Evolutionary conservation across 2,888 invertebrate species (phyloP).

Genomic region (Monoplex corrugatus): DNA sequence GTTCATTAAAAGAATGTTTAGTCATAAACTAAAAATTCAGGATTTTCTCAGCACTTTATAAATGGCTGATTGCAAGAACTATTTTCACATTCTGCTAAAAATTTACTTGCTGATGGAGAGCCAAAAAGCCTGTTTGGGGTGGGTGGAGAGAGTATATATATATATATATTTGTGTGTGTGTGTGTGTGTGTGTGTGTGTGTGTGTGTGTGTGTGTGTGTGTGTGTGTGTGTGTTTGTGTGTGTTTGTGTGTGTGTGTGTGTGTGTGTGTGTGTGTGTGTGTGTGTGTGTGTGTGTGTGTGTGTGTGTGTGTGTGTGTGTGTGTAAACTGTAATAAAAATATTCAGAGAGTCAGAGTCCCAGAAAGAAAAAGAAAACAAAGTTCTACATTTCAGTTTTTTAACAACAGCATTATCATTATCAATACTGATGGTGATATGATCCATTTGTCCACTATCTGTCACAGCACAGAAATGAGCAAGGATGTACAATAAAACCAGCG

Average conservation of each 20-base stretch:
- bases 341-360: too few species aligned
- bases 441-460: too few species aligned
- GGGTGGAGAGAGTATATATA: neutral
- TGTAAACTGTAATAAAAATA: neutral
- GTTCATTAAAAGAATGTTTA: too few species aligned
- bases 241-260: neutral
- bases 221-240: neutral
- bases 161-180: neutral
- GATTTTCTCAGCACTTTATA: too few species aligned
- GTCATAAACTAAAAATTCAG: too few species aligned
- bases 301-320: neutral
- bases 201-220: neutral
- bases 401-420: too few species aligned
- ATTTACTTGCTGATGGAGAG: neutral
- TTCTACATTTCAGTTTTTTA: too few species aligned
- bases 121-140: neutral
- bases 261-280: neutral
- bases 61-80: neutral
- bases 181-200: neutral
- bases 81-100: neutral
- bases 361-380: too few species aligned
- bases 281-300: slow-evolving; percentile 9
- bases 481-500: too few species aligned
- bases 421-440: too few species aligned
- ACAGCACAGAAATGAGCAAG: too few species aligned